Evolutionary conservation across 2,113 vertebrate genomes (phyloP), one percentile per base, ranked within the genome.

Genomic region (Aldabrachelys gigantea): DNA sequence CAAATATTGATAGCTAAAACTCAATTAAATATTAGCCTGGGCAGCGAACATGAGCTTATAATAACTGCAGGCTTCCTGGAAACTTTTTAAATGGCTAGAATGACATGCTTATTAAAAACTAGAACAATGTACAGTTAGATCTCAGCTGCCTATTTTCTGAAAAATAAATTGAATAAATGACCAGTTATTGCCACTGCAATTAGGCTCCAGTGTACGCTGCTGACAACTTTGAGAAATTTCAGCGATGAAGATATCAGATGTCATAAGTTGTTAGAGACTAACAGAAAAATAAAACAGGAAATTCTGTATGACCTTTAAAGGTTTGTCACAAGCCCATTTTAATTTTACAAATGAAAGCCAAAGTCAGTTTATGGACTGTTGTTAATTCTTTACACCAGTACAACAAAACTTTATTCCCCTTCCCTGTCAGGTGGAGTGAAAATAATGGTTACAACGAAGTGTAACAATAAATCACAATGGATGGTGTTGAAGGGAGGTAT

Each of bases 211-310:
- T 84, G 88, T 22, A 89, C 57, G 76, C 80, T 4, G 22, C 83
- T 94, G 91, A 82, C n/a, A 89, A 54, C 91, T 96, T 89, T 80
- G 80, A 93, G 65, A 93, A 96, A 94, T 94, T 93, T 96, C 89
- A 80, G 87, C 52, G 69, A 25, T 90, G 79, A 90, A 96, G 95
- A 89, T 80, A 92, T 56, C 91, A 92, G 93, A 80, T 84, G 57
- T 88, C 41, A 2, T 6, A 49, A 31, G 56, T 84, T 84, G 76
- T 80, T 19, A 38, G 27, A 62, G 78, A 91, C 90, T 87, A 91
- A 75, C 10, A 87, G 80, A 72, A 83, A 76, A 80, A 19, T 52
- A 3, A 22, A 25, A 19, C 47, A 16, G n/a, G 12, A 76, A 86
- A 21, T 75, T 0, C 0, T 21, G 12, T 29, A 14, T 31, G 24